These are phyloP conservation scores for Albula glossodonta DNA, from an alignment of 2,113 vertebrate species.

Conservation along the genomic window DNA sequence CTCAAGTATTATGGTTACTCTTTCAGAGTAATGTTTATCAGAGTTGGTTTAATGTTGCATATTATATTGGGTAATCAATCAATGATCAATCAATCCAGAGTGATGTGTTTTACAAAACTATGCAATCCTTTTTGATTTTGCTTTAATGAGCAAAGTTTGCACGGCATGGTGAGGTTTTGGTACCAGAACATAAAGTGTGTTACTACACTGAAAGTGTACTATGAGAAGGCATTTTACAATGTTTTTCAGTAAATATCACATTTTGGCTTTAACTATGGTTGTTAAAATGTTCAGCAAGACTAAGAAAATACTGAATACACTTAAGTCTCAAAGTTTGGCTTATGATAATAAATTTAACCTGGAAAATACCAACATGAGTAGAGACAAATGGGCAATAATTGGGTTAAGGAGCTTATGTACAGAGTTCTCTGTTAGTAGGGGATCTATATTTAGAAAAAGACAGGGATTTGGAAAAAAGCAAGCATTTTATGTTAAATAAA, in stretches of 20 bases:
- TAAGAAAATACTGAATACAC: neutral
- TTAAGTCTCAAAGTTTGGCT: neutral
- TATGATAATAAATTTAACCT: slow-evolving; percentile 13
- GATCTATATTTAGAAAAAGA: slow-evolving; percentile 24
- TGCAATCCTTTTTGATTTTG: no score
- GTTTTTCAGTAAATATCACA: neutral
- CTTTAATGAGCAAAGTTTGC: neutral
- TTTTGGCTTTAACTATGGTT: neutral
- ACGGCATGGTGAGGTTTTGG: neutral
- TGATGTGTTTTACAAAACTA: no score
- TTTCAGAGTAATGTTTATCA: no score
- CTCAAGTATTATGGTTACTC: no score
- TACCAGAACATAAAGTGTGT: no score
- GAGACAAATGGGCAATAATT: neutral
- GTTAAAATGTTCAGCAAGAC: neutral
- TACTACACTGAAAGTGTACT: neutral
- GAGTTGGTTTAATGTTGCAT: no score
- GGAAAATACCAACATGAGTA: neutral
- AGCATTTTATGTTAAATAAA: slow-evolving; percentile 36
- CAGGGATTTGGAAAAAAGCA: slow-evolving; percentile 30
- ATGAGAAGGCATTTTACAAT: neutral
- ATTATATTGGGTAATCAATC: no score
- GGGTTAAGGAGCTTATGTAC: slow-evolving; percentile 16
- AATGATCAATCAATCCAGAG: no score
- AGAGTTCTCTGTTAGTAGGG: neutral